Conservation (phyloP, 2,113 vertebrate genomes). For the Neoarius graeffei region DNA sequence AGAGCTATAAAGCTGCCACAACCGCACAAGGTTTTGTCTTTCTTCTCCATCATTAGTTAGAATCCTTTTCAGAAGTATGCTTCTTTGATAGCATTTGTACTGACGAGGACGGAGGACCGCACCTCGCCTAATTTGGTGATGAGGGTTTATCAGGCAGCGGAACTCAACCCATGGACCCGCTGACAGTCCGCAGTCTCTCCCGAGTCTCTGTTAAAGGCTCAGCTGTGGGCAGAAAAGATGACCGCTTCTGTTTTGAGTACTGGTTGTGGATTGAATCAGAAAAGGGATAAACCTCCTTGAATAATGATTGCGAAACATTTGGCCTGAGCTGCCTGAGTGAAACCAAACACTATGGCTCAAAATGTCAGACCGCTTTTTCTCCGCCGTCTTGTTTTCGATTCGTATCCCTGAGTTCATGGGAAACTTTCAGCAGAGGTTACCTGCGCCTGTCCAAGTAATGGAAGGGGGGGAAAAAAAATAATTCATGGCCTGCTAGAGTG, state of each 20-base stretch:
- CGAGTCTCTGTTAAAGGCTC: slow-evolving; percentile 51
- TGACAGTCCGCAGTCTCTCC: slow-evolving; percentile 62
- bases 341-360: slow-evolving; percentile 67
- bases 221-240: slow-evolving; percentile 59
- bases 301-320: slow-evolving; percentile 73
- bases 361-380: slow-evolving; percentile 62
- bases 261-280: slow-evolving; percentile 67
- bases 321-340: slow-evolving; percentile 61
- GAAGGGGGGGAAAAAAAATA: slow-evolving; percentile 57
- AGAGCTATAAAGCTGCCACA: neutral
- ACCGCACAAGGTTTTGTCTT: slow-evolving; percentile 5
- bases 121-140: slow-evolving; percentile 68
- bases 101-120: slow-evolving; percentile 43
- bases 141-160: slow-evolving; percentile 64
- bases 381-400: slow-evolving; percentile 63
- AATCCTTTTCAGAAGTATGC: slow-evolving; percentile 43
- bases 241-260: slow-evolving; percentile 62
- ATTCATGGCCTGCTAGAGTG: slow-evolving; percentile 68
- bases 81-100: slow-evolving; percentile 50
- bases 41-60: slow-evolving; percentile 34
- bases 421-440: slow-evolving; percentile 70
- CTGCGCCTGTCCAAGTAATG: slow-evolving; percentile 65
- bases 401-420: slow-evolving; percentile 70
- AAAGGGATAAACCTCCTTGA: slow-evolving; percentile 66
- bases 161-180: slow-evolving; percentile 60